Evolutionary conservation across 2,888 invertebrate species (phyloP).

Genomic region (Lasioglossum vierecki): DNA sequence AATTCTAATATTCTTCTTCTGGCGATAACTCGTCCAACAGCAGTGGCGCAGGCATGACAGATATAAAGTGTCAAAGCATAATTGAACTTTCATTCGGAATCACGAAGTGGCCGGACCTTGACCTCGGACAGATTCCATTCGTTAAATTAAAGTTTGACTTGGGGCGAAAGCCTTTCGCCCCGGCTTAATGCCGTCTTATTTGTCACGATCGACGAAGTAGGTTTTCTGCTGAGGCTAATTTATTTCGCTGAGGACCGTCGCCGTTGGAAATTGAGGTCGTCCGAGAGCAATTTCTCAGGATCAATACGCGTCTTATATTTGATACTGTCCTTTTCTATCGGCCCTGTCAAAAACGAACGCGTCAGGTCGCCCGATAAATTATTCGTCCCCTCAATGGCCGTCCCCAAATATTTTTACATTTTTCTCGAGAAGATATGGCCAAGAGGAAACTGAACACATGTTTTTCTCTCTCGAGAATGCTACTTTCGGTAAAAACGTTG

Average conservation of each 20-base stretch:
- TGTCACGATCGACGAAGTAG: constrained; percentile 20
- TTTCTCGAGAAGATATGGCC: background rate
- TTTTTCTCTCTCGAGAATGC: background rate
- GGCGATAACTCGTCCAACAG: background rate
- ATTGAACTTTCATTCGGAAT: constrained; percentile 4
- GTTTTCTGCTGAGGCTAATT: constrained; percentile 22
- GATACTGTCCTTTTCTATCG: background rate
- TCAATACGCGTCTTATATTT: constrained; percentile 19
- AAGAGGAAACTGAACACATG: background rate
- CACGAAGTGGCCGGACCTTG: background rate
- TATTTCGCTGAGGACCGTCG: constrained; percentile 21
- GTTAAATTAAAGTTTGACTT: constrained; percentile 27
- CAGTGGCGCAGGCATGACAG: background rate
- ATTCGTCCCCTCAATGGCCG: background rate
- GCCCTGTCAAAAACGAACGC: background rate
- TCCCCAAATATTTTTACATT: background rate
- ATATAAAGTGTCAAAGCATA: background rate
- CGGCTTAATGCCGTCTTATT: constrained; percentile 28
- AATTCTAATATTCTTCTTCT: constrained; percentile 7
- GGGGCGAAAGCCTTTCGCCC: constrained; percentile 9
- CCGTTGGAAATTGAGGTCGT: constrained; percentile 23
- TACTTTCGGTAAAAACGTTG: background rate
- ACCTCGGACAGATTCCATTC: constrained; percentile 10
- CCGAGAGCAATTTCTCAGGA: constrained; percentile 34
- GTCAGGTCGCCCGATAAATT: background rate